Conservation (phyloP, 2,113 vertebrate species). For the Tichodroma muraria region DNA sequence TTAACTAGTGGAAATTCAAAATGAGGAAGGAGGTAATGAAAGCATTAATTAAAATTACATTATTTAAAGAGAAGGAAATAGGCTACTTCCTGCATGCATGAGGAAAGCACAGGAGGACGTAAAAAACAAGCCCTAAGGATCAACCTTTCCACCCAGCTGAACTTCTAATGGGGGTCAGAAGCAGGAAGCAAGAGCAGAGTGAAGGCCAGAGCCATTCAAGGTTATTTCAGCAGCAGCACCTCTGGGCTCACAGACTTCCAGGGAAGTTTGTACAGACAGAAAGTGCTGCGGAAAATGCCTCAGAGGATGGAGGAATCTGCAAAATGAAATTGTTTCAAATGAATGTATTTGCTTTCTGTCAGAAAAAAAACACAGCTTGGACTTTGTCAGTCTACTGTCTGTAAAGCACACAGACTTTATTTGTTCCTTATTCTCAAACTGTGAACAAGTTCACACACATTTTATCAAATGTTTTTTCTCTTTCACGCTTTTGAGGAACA, state of each 20-base stretch:
- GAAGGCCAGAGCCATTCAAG: rapidly evolving
- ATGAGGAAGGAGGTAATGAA: neutral
- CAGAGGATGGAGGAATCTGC: neutral
- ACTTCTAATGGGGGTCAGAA: neutral
- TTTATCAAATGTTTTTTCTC: neutral
- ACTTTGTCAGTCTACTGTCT: neutral
- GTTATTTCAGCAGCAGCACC: neutral
- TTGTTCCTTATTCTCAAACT: neutral
- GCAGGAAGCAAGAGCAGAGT: neutral
- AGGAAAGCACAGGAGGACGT: neutral
- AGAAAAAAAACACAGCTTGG: neutral
- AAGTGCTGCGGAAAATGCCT: neutral
- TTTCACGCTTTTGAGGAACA: neutral
- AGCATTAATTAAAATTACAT: neutral
- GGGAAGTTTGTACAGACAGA: neutral
- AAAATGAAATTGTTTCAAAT: neutral
- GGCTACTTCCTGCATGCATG: neutral
- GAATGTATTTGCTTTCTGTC: neutral
- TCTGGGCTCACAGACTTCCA: neutral
- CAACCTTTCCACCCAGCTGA: rapidly evolving
- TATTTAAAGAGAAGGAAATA: neutral
- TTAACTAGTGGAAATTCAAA: neutral
- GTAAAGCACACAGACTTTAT: neutral
- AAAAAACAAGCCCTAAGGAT: neutral
- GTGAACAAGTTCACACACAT: rapidly evolving